A percentile compares a stretch with the other conserved stretches of the same genome.
Evolutionary conservation across 2,113 vertebrate genomes (phyloP).

Genomic region (Fregata magnificens): DNA sequence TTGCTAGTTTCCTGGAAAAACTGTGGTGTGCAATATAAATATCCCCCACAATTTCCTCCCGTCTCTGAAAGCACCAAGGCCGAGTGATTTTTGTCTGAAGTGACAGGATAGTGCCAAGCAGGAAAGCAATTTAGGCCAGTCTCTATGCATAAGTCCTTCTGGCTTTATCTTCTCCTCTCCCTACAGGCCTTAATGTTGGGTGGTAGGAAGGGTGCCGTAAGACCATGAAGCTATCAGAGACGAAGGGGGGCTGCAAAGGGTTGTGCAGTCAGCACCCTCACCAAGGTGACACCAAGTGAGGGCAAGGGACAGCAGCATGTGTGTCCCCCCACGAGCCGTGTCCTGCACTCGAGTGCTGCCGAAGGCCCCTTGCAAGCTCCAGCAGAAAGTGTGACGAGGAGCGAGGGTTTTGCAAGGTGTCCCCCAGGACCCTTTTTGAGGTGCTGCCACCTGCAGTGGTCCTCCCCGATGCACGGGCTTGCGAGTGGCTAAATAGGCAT

Average conservation of each 20-base stretch:
- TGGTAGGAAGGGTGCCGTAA: not conserved
- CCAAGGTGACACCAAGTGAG: accelerated
- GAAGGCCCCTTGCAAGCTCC: not conserved
- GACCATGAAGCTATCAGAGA: not conserved
- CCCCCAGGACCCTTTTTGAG: not conserved
- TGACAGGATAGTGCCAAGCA: not conserved
- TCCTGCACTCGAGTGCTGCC: not conserved
- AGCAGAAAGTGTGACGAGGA: not conserved
- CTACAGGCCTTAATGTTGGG: not conserved
- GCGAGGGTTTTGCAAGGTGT: not conserved
- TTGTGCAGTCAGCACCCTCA: not conserved
- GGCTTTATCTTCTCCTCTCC: not conserved
- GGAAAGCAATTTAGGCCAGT: not conserved
- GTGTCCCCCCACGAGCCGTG: no score
- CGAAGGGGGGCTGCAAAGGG: not conserved
- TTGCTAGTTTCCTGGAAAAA: not conserved
- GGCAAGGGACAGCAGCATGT: not conserved
- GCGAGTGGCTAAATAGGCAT: not conserved
- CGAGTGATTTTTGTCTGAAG: not conserved
- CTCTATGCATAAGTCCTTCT: not conserved
- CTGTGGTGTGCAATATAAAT: not conserved
- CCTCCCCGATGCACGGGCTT: not conserved
- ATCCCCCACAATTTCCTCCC: not conserved
- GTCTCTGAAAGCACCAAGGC: not conserved
- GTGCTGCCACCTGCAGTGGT: not conserved